A percentile compares a stretch with the other conserved stretches of the same genome.
These are phyloP conservation scores for Littorina saxatilis DNA, from an alignment of 1,140 invertebrate genomes.

Conservation along the genomic window DNA sequence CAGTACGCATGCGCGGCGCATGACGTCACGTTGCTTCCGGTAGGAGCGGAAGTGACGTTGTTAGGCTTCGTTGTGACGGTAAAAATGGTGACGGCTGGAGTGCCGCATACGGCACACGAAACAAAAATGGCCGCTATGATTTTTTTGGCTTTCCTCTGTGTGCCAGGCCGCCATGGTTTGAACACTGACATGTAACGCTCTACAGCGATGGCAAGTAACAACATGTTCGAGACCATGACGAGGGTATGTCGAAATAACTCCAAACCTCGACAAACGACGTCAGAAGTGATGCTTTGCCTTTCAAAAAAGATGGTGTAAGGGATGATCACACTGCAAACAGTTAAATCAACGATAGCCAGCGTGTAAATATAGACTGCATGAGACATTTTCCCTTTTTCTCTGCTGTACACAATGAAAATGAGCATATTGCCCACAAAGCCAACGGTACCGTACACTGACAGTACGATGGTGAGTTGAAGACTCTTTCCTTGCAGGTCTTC, in stretches of 20 bases:
- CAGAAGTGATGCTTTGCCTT: not conserved
- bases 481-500: not conserved
- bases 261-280: slow-evolving; percentile 26
- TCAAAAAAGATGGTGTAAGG: slow-evolving; percentile 38
- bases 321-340: slow-evolving; percentile 29
- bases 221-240: not conserved
- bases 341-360: slow-evolving; percentile 25
- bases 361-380: not conserved
- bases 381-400: not conserved
- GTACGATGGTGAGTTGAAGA: not conserved
- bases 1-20: not conserved
- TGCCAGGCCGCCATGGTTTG: not conserved
- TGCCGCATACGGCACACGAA: not conserved
- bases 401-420: slow-evolving; percentile 25
- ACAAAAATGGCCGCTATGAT: not conserved
- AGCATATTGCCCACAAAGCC: slow-evolving; percentile 21
- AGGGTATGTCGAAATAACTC: slow-evolving; percentile 29
- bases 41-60: no score
- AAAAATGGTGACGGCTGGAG: slow-evolving; percentile 26
- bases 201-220: slow-evolving; percentile 26
- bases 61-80: not conserved
- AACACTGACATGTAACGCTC: slow-evolving; percentile 34
- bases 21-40: slow-evolving; percentile 5
- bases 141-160: no score
- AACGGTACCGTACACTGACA: slow-evolving; percentile 8